A percentile compares a stretch with the other conserved stretches of the same genome.
phyloP scores from a whole-genome alignment of 2,888 invertebrate species.

The Eupithecia vulgata region DNA sequence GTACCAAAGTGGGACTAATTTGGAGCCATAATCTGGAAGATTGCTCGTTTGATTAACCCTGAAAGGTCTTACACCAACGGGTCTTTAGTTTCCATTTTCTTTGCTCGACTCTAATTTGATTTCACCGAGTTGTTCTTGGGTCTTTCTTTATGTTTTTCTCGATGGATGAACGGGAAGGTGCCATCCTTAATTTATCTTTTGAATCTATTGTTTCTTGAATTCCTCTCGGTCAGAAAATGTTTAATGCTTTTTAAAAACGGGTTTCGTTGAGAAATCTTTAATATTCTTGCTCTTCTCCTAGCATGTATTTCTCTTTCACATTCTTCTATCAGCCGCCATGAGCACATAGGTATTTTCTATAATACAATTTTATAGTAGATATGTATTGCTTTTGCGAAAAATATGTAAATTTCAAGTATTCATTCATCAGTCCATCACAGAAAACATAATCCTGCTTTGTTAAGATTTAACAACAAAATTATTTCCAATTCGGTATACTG shows the following conservation, averaged over 20 bases:
- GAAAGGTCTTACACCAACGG: conserved; percentile 47
- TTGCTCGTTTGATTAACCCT: conserved; percentile 63
- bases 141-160: conserved; percentile 17
- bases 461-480: background rate
- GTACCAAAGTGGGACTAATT: conserved; percentile 64
- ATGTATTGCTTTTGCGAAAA: no score
- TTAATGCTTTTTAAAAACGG: background rate
- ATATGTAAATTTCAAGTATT: background rate
- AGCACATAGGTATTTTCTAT: no score
- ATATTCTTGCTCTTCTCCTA: no score
- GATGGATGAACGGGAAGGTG: conserved; percentile 14
- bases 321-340: no score
- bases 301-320: no score
- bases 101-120: conserved; percentile 37
- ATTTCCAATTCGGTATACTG: background rate
- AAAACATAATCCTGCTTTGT: background rate
- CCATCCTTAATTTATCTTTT: conserved; percentile 18
- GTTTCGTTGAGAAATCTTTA: background rate
- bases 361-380: no score
- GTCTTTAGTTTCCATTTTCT: conserved; percentile 39
- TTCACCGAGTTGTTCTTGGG: conserved; percentile 19
- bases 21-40: conserved; percentile 59
- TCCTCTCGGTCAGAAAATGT: background rate
- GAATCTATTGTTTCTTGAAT: conserved; percentile 14
- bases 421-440: background rate